These are phyloP conservation scores for Melanerpes aurifrons DNA, from an alignment of 2,113 vertebrate genomes.

Conservation along the genomic window DNA sequence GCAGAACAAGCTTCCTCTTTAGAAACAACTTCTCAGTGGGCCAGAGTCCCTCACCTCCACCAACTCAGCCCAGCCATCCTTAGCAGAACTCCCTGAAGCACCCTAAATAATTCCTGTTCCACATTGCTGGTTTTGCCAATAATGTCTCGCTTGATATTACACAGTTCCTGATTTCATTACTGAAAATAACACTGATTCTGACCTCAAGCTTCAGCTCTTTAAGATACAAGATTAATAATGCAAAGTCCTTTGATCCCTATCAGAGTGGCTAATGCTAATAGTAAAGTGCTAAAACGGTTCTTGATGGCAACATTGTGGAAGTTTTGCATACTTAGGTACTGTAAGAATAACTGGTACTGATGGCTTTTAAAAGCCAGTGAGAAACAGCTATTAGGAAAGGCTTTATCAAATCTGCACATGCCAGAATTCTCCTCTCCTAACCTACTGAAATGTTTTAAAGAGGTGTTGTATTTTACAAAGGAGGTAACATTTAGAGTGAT, in stretches of 20 bases:
- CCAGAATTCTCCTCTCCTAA: not conserved
- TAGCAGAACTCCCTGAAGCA: not conserved
- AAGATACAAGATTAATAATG: not conserved
- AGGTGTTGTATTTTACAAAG: not conserved
- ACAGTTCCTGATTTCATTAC: not conserved
- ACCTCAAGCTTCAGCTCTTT: constrained; percentile 8
- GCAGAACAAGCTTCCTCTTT: not conserved
- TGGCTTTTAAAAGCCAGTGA: not conserved
- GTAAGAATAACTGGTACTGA: not conserved
- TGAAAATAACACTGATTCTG: not conserved
- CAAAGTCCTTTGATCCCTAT: not conserved
- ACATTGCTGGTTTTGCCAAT: accelerated
- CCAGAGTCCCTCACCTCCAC: not conserved
- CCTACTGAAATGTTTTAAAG: not conserved
- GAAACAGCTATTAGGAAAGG: not conserved
- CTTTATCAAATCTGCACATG: not conserved
- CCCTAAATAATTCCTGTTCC: not conserved
- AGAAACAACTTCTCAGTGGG: not conserved
- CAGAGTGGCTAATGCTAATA: not conserved
- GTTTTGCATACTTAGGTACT: not conserved
- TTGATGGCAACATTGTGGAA: not conserved
- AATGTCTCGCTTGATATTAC: not conserved
- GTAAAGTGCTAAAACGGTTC: not conserved
- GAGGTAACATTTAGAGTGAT: not conserved
- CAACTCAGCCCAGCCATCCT: not conserved